Conservation (phyloP, 2,888 invertebrate species). For the Pandemis heparana region DNA sequence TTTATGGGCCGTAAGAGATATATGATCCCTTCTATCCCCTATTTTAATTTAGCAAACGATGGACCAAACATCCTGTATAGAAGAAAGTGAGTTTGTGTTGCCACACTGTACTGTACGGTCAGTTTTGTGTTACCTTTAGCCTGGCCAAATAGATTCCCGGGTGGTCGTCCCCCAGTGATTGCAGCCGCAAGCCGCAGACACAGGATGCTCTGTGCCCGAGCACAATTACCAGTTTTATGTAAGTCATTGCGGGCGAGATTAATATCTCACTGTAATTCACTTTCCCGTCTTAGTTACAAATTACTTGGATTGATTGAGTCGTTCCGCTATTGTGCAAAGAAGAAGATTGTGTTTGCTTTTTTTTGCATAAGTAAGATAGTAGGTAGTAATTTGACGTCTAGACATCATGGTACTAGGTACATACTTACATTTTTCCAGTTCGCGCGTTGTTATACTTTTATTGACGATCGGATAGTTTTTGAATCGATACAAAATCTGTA, state of each 20-base stretch:
- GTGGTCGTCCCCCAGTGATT: constrained; percentile 68
- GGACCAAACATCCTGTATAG: no score
- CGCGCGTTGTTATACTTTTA: no score
- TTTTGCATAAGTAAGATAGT: not conserved
- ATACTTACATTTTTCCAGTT: no score
- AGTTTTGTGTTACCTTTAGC: constrained; percentile 22
- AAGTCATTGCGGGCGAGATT: constrained; percentile 17
- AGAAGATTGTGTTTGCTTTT: not conserved
- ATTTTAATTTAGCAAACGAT: no score
- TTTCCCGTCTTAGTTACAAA: constrained; percentile 1
- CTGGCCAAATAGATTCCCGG: constrained; percentile 65
- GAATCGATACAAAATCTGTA: no score
- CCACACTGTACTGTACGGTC: constrained; percentile 24
- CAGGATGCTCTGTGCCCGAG: constrained; percentile 33
- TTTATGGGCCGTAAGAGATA: no score
- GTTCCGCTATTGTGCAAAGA: not conserved
- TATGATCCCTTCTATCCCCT: no score
- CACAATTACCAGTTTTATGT: constrained; percentile 41
- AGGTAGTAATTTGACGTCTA: no score
- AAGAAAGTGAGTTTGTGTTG: not conserved
- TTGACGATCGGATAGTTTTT: no score
- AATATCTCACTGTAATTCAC: constrained; percentile 16
- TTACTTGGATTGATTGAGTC: constrained; percentile 1
- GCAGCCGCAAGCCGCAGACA: constrained; percentile 49
- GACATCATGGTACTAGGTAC: no score